Conservation (phyloP, 2,888 invertebrate genomes). For the Eudasyphora cyanicolor region DNA sequence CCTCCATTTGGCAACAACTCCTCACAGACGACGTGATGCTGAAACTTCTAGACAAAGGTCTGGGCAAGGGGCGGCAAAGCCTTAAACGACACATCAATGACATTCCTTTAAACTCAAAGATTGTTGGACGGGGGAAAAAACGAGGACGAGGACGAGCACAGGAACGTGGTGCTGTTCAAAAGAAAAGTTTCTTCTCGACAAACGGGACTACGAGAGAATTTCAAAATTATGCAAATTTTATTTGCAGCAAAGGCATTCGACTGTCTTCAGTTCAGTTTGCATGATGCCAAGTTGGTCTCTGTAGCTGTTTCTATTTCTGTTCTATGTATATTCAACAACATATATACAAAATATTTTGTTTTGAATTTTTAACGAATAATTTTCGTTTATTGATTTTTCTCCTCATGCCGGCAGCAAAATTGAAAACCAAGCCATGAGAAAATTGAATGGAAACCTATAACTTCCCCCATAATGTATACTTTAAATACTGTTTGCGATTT, state of each 20-base stretch:
- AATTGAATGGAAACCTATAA: neutral
- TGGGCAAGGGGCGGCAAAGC: neutral
- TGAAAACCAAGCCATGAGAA: neutral
- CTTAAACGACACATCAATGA: slow-evolving; percentile 1
- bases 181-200: neutral
- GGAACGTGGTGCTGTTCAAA: no score
- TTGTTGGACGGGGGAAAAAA: neutral
- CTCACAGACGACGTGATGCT: slow-evolving; percentile 50
- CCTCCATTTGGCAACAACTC: slow-evolving; percentile 15
- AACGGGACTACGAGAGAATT: neutral
- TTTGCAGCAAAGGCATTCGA: slow-evolving; percentile 20
- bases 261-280: neutral
- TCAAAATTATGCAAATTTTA: slow-evolving; percentile 43
- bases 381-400: slow-evolving; percentile 9
- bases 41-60: neutral
- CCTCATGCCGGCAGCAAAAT: neutral
- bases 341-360: neutral
- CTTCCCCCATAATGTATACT: neutral
- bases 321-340: neutral
- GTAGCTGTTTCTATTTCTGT: no score
- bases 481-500: neutral
- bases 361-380: slow-evolving; percentile 9
- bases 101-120: no score
- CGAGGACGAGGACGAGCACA: slow-evolving; percentile 12
- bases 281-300: neutral